These are phyloP conservation scores for Acrobeloides nanus DNA, from an alignment of 2,888 invertebrate species.

Conservation along the genomic window DNA sequence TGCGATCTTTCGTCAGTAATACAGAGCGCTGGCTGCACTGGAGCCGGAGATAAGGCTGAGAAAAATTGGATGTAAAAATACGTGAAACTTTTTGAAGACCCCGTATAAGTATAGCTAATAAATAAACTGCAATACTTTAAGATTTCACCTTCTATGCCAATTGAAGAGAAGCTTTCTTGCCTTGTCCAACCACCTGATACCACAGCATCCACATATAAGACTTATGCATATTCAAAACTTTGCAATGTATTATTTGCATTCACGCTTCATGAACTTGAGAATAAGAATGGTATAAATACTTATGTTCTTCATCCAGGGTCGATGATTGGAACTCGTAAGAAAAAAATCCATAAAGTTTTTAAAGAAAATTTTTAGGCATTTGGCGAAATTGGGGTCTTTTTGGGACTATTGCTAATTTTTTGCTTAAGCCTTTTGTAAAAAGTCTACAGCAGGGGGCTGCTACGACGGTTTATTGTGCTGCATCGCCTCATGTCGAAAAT, in stretches of 20 bases:
- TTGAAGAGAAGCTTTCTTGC: conserved; percentile 26
- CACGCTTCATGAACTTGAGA: conserved; percentile 35
- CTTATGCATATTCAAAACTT: conserved; percentile 41
- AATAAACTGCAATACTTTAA: too few species aligned
- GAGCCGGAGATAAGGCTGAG: too few species aligned
- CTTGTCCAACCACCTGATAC: conserved; percentile 24
- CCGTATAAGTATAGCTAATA: too few species aligned
- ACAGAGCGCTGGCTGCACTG: too few species aligned
- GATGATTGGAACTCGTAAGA: conserved; percentile 69
- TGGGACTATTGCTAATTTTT: conserved; percentile 23
- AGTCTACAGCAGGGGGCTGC: conserved; percentile 84
- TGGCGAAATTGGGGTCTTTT: conserved; percentile 30
- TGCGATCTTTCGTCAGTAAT: too few species aligned
- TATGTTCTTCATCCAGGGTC: conserved; percentile 85
- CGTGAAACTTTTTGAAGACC: too few species aligned
- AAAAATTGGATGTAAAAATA: too few species aligned
- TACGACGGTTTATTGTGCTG: conserved; percentile 79
- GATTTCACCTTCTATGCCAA: conserved; percentile 9
- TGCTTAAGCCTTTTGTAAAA: conserved; percentile 86
- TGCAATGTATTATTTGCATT: conserved; percentile 45
- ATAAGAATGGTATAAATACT: conserved; percentile 31
- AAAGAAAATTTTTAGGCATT: conserved; percentile 25
- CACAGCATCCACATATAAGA: conserved; percentile 20
- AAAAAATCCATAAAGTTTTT: too few species aligned
- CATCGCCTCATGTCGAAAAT: conserved; percentile 72